These are phyloP conservation scores for Heliothis virescens DNA, from an alignment of 1,140 invertebrate genomes.

Conservation along the genomic window DNA sequence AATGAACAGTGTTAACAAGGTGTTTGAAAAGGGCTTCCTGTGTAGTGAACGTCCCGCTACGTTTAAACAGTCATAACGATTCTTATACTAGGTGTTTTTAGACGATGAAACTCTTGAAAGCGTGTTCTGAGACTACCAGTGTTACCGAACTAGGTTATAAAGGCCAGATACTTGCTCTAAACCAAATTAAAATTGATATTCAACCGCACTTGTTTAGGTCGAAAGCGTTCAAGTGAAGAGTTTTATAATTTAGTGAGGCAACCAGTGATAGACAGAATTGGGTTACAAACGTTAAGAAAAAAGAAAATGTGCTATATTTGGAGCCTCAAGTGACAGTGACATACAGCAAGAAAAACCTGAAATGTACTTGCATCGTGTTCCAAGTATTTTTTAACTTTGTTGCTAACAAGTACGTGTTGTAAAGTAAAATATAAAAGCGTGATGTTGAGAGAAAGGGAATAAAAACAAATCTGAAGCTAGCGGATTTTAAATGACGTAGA, in stretches of 20 bases:
- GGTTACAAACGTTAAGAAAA: neutral
- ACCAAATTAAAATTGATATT: too few species aligned
- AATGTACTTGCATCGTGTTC: neutral
- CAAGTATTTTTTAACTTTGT: neutral
- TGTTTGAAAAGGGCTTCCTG: neutral
- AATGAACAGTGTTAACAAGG: neutral
- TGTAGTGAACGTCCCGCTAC: neutral
- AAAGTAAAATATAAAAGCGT: conserved; percentile 18
- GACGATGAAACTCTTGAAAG: too few species aligned
- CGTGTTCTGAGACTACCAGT: too few species aligned
- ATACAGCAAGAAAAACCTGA: conserved; percentile 20
- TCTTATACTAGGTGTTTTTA: too few species aligned
- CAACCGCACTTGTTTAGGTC: too few species aligned
- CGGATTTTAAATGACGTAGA: conserved; percentile 35
- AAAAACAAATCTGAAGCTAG: conserved; percentile 34
- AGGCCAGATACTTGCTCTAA: too few species aligned
- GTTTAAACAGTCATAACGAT: too few species aligned
- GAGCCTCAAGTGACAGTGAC: conserved; percentile 4
- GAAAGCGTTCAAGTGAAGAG: too few species aligned
- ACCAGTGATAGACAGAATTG: neutral
- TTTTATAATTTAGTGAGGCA: too few species aligned
- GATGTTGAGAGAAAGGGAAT: conserved; percentile 32
- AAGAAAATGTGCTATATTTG: neutral
- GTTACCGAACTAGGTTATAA: too few species aligned
- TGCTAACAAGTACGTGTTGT: conserved; percentile 3